These are phyloP conservation scores for Unio delphinus DNA, from an alignment of 2,888 invertebrate species.

Conservation along the genomic window DNA sequence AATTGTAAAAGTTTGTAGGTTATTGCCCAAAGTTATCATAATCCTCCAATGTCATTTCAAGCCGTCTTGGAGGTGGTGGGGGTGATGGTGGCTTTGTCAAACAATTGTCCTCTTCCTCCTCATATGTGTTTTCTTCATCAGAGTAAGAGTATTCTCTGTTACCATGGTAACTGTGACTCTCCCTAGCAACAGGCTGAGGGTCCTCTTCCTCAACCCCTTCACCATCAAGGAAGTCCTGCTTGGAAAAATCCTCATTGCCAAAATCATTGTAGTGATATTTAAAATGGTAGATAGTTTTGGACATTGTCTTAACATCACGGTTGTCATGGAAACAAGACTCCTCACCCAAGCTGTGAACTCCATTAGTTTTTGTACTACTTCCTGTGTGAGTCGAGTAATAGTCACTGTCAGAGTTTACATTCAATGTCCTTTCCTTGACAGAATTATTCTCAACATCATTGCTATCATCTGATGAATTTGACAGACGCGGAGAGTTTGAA, in stretches of 20 bases:
- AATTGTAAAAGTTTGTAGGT: too few species aligned
- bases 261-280: constrained; percentile 36
- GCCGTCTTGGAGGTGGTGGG: constrained; percentile 34
- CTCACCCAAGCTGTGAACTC: constrained; percentile 2
- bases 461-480: constrained; percentile 41
- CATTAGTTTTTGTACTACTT: constrained; percentile 35
- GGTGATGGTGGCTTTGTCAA: constrained; percentile 36
- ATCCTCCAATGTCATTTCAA: constrained; percentile 16
- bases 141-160: constrained; percentile 11
- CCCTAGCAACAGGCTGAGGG: constrained; percentile 5
- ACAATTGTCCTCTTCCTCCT: constrained; percentile 30
- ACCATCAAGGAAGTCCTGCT: constrained; percentile 22
- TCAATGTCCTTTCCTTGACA: constrained; percentile 33
- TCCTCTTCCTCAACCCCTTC: constrained; percentile 1
- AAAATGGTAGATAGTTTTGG: constrained; percentile 16
- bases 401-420: constrained; percentile 50
- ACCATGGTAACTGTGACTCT: constrained; percentile 7
- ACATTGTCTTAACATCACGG: constrained; percentile 3
- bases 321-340: background rate
- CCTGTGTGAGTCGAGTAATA: constrained; percentile 53
- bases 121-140: constrained; percentile 25
- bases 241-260: constrained; percentile 11
- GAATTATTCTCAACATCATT: constrained; percentile 37
- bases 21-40: constrained; percentile 2
- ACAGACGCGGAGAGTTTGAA: constrained; percentile 39